phyloP scores from a whole-genome alignment of 2,797 vertebrate species.

The Lindbergichthys nudifrons region DNA sequence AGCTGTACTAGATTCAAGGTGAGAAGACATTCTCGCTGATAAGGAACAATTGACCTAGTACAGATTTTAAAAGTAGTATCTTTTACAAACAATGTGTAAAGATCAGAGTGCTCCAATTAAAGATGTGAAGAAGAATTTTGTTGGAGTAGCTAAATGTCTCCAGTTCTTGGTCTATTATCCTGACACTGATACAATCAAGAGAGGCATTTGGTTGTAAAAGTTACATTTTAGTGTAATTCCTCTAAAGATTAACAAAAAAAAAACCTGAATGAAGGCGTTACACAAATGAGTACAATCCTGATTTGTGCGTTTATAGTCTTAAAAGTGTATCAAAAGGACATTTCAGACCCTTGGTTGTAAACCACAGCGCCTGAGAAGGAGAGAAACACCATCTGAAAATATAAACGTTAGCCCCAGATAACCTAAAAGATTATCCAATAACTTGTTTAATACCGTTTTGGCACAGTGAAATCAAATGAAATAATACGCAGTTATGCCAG shows the following conservation, averaged over 20 bases:
- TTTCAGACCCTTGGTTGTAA: conserved; percentile 35
- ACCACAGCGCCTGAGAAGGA: conserved; percentile 39
- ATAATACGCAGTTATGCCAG: conserved; percentile 15
- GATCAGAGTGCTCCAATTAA: conserved; percentile 13
- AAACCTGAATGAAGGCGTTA: conserved; percentile 30
- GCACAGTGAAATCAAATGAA: conserved; percentile 32
- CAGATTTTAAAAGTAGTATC: conserved; percentile 21
- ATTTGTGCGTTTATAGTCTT: conserved; percentile 62
- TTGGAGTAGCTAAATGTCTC: conserved; percentile 28
- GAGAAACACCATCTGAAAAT: conserved; percentile 20
- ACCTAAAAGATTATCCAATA: conserved; percentile 17
- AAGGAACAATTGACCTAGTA: background rate
- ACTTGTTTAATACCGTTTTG: conserved; percentile 23
- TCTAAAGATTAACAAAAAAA: conserved; percentile 30
- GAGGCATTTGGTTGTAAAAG: conserved; percentile 38
- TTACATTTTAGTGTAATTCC: conserved; percentile 3
- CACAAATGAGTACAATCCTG: conserved; percentile 63
- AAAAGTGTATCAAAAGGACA: conserved; percentile 54
- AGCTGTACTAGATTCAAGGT: conserved; percentile 14
- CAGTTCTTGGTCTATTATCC: conserved; percentile 1
- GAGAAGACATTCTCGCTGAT: background rate
- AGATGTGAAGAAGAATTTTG: conserved; percentile 2
- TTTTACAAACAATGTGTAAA: background rate
- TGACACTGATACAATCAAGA: conserved; percentile 12
- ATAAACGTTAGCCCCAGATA: conserved; percentile 18